Base-by-base conservation (phyloP, 2,888 invertebrate species). In the Acanthosepion pharaonis region DNA sequence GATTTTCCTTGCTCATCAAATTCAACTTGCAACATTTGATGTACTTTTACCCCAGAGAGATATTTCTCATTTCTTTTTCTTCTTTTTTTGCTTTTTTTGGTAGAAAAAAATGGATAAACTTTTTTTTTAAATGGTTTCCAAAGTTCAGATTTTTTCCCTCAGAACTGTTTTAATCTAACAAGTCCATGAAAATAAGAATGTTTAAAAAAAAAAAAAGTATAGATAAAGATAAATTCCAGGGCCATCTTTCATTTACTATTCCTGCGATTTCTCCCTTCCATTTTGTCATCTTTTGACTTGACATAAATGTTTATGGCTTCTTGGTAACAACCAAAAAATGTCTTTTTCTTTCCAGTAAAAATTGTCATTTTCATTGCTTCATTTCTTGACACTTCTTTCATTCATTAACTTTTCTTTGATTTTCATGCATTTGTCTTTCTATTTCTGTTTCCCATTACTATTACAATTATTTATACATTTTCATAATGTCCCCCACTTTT, bases 91-190 rank as follows among this genome's bases (percentile, higher is more conserved):
- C 33, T n/a, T 33, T 9, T n/a, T 78, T n/a, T 78, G n/a, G n/a
- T n/a, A n/a, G 59, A 78, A n/a, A 78, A 78, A 78, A 78, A n/a
- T 78, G n/a, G 18, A 78, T 78, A 78, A 78, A 78, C 11, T 11
- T 11, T 8, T 78, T 25, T n/a, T n/a, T 15, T n/a, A n/a, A 9
- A 9, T n/a, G 9, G n/a, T 78, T 78, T 78, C n/a, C n/a, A 78
- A 78, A n/a, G n/a, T 33, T 78, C 78, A 78, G 78, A n/a, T n/a
- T 78, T 78, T 64, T n/a, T n/a, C 78, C 78, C 78, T 78, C 78
- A 78, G 78, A 78, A 78, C n/a, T n/a, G 20, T 78, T 78, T n/a
- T 78, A 5, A 78, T 78, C 78, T 78, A 78, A 78, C n/a, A 78
- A n/a, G 78, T 78, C n/a, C 15, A 33, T n/a, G n/a, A 78, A n/a